Base-by-base conservation (phyloP, 2,888 invertebrate species). In the Stenoptilia bipunctidactyla region DNA sequence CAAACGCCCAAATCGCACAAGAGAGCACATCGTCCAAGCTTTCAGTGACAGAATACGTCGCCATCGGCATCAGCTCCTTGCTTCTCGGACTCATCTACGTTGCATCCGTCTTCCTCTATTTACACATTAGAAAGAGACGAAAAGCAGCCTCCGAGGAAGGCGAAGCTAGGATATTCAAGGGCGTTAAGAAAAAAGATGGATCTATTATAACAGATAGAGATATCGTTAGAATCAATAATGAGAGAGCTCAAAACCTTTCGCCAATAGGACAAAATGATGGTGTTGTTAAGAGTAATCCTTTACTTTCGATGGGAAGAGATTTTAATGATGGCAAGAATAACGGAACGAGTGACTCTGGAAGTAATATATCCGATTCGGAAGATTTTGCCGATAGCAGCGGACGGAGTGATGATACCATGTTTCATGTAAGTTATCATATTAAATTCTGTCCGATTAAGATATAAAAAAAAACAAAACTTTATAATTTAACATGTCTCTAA, bases 41-140 rank as follows among this genome's bases (percentile, higher is more conserved):
- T 43, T 88, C 89, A 15, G 85, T 90, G 10, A 86, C 90, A 8
- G 94, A 94, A 72, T 94, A 94, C 56, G 87, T 93, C 13, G 92
- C 93, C 0, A 93, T 95, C 42, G 94, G 92, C 20, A 86, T 93
- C 36, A 92, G 92, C 53, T 92, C 94, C 13, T 83, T 94, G 13
- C 82, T 94, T n/a, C 80, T 95, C n/a, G 94, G 93, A 0, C 84
- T 94, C 25, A 91, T 94, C 52, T 95, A 95, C 68, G 91, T 94
- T 13, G 92, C 93, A 0, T 94, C 94, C 3, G 92, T 94, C 14
- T 91, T 93, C 45, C 85, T 94, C 10, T 95, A 93, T 61, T 66
- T 95, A 36, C 92, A 93, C 62, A 88, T 93, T 48, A 86, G 91
- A 53, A 91, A 89, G 66, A 84, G 89, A 33, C 86, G 88, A 50